Percentiles rank a stretch among this genome's conserved stretches.
phyloP scores from a whole-genome alignment of 2,888 invertebrate genomes.

The Melanargia galathea region DNA sequence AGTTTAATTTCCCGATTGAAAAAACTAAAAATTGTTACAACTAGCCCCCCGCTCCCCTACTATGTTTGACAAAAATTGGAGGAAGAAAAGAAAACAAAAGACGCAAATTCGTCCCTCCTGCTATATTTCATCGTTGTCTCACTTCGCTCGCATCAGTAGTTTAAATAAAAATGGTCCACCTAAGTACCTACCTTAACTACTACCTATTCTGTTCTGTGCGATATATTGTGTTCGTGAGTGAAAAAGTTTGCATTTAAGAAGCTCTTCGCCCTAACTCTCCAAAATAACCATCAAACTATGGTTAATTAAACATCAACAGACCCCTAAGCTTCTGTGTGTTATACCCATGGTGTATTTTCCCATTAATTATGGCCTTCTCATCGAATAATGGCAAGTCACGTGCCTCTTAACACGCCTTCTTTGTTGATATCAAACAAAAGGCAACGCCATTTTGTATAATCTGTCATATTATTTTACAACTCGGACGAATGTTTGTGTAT shows the following conservation, averaged over 20 bases:
- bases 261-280: background rate
- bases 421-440: constrained; percentile 56
- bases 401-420: constrained; percentile 53
- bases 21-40: too few relatives aligned
- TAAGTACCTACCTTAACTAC: too few relatives aligned
- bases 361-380: constrained; percentile 58
- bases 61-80: too few relatives aligned
- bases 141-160: too few relatives aligned
- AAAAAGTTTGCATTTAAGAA: background rate
- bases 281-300: constrained; percentile 11
- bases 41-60: too few relatives aligned
- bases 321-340: constrained; percentile 26
- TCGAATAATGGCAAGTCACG: constrained; percentile 60
- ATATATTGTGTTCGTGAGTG: background rate
- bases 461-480: constrained; percentile 16
- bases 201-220: too few relatives aligned
- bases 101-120: too few relatives aligned
- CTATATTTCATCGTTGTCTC: too few relatives aligned
- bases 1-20: too few relatives aligned
- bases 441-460: constrained; percentile 31
- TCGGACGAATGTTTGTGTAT: background rate
- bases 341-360: constrained; percentile 43
- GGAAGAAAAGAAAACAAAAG: too few relatives aligned
- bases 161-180: too few relatives aligned
- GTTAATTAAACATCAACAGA: constrained; percentile 5